Base-by-base conservation (phyloP, 2,113 vertebrate species). In the Nerophis lumbriciformis region DNA sequence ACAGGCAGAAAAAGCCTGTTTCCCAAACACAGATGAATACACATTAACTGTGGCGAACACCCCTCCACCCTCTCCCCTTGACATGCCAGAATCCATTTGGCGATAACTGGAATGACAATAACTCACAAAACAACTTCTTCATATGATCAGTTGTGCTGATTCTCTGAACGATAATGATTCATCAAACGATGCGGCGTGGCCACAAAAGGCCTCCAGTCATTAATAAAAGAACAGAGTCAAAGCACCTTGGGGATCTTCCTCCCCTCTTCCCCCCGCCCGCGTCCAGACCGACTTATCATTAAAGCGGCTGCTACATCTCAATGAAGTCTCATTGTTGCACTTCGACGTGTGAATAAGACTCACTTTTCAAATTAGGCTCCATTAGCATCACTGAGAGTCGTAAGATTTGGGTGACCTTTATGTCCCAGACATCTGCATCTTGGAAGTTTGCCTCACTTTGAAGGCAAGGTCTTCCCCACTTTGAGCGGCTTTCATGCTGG, bases 141-240 rank as follows among this genome's bases (percentile, higher is more conserved):
- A 88, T 85, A 76, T 74, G 78, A 88, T 88, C 76, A 81, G 76
- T 83, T 61, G 67, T 70, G 77, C 83, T 81, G 65, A 82, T 87
- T 85, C 70, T 82, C 83, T 68, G 77, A 66, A 56, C 61, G 80
- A 87, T 89, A 88, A 86, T 80, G 85, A 87, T 77, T 87, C 84
- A 86, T 88, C 83, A 86, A 85, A 88, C 79, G 77, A 58, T 68
- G 69, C 68, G 14, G 65, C 66, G 16, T 71, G 81, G 79, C 84
- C 77, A 77, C 77, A 82, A 89, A 86, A 85, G 80, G 80, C 78
- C 86, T 77, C 38, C 38, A 80, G 87, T 88, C 87, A 88, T 91
- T 89, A 90, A 89, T 90, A 90, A 90, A 89, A 89, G 84, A 90
- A 89, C 76, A 89, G 76, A 85, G 82, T 74, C 82, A 74, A 83